A percentile compares a stretch with the other conserved stretches of the same genome.
phyloP scores from a whole-genome alignment of 2,888 invertebrate genomes.

The Notocelia uddmanniana region DNA sequence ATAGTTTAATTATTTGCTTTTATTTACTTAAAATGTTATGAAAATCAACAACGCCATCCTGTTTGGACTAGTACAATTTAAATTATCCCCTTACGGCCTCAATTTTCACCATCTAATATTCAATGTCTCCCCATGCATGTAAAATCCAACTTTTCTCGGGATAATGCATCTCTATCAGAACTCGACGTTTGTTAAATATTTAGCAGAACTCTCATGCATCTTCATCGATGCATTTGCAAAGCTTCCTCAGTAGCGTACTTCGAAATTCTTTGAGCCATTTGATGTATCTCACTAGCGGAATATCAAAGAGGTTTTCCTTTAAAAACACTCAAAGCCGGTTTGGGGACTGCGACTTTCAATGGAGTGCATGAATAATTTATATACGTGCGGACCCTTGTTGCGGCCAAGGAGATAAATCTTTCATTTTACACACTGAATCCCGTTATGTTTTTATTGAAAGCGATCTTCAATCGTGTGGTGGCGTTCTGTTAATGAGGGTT shows the following conservation, averaged over 20 bases:
- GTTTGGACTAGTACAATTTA: not conserved
- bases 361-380: conserved; percentile 76
- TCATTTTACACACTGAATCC: conserved; percentile 71
- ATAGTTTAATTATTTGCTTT: not conserved
- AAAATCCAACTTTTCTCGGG: not conserved
- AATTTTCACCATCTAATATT: not conserved
- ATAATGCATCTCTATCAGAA: not conserved
- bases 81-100: not conserved
- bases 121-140: not conserved
- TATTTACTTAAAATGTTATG: not conserved
- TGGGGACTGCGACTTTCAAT: conserved; percentile 71
- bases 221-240: conserved; percentile 44
- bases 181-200: conserved; percentile 34
- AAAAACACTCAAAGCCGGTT: conserved; percentile 70
- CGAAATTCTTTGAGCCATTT: conserved; percentile 59
- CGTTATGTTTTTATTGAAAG: conserved; percentile 75
- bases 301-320: conserved; percentile 69
- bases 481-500: conserved; percentile 54
- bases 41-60: not conserved
- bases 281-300: conserved; percentile 59
- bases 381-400: conserved; percentile 58
- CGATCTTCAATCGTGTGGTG: conserved; percentile 61
- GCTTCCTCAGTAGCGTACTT: conserved; percentile 47
- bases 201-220: conserved; percentile 36
- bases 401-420: conserved; percentile 70